phyloP scores from a whole-genome alignment of 2,888 invertebrate genomes.

The Phyllotreta cruciferae region DNA sequence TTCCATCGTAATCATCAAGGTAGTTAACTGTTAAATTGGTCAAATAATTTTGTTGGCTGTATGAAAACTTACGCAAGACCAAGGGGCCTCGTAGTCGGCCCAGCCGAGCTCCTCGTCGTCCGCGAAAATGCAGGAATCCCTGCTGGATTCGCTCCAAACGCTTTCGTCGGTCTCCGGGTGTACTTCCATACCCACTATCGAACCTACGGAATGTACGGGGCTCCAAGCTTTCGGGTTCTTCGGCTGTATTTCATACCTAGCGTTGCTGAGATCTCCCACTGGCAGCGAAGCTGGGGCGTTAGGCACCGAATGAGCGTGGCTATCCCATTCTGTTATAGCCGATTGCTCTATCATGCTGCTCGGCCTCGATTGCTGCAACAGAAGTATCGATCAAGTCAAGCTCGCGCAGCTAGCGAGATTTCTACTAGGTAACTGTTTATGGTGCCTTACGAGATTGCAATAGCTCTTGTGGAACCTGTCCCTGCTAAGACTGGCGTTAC shows the following conservation, averaged over 20 bases:
- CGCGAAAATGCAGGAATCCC: slow-evolving; percentile 79
- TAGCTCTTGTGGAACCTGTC: slow-evolving; percentile 68
- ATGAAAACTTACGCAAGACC: slow-evolving; percentile 69
- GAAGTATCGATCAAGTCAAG: too few species aligned
- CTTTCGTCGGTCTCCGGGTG: slow-evolving; percentile 85
- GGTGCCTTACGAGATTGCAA: slow-evolving; percentile 67
- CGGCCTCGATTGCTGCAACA: slow-evolving; percentile 57
- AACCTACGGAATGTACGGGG: slow-evolving; percentile 86
- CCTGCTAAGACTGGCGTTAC: slow-evolving; percentile 70
- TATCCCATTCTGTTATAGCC: slow-evolving; percentile 70
- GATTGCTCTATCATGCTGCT: slow-evolving; percentile 66
- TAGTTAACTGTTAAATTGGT: not conserved
- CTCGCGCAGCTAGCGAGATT: too few species aligned
- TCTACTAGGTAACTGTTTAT: too few species aligned
- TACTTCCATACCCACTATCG: slow-evolving; percentile 84
- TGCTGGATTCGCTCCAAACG: slow-evolving; percentile 74
- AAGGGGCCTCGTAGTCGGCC: slow-evolving; percentile 81
- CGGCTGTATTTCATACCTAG: slow-evolving; percentile 73
- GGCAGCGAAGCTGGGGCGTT: slow-evolving; percentile 71
- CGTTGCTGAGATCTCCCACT: slow-evolving; percentile 64
- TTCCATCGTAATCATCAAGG: not conserved
- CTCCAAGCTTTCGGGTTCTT: slow-evolving; percentile 87
- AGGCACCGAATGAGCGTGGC: slow-evolving; percentile 76
- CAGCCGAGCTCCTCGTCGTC: slow-evolving; percentile 81
- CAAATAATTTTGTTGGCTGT: slow-evolving; percentile 54